Evolutionary conservation across 2,888 invertebrate species (phyloP), one percentile per base, ranked within the genome.

Genomic region (Diarsia mendica): DNA sequence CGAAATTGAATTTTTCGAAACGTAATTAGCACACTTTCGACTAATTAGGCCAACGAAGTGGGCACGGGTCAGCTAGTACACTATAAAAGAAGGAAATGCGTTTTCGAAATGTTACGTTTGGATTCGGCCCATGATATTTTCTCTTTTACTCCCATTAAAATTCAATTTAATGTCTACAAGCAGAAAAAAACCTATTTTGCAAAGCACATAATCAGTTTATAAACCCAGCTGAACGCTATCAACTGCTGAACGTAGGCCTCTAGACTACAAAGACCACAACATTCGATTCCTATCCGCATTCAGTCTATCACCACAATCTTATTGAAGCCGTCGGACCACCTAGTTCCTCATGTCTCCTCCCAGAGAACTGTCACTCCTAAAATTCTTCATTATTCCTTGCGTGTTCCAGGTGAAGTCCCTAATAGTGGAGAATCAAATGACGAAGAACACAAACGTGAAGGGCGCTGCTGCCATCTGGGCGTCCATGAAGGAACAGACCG

Each of bases 401-500:
- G 6, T 33, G 18, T 89, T 88, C 8, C 86, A 96, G 96, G 91
- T 96, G 0, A 92, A 92, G 72, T 88, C 91, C 0, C 83, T 96
- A 6, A 76, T 93, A 64, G 87, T 90, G 0, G 95, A 94, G 20
- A 86, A 84, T 13, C 85, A 90, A 10, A 75, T 76, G 0, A 68
- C 81, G 0, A 92, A 92, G 72, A 64, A 85, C 0, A 85, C 81
- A 0, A 85, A 91, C 8, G 87, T 81, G 6, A 90, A 88, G 18
- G 91, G 94, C 0, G 66, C 90, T 0, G 82, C 84, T 0, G 94
- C 96, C 1, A 91, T 97, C 28, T 82, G 97, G 60, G 85, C 85
- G 3, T 97, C 97, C 6, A 97, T 97, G 94, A 93, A 94, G 86
- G 94, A 93, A 60, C 97, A 98, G 91, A 97, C 97, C 0, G 91